Evolutionary conservation across 2,113 vertebrate genomes (phyloP).

Genomic region (Willisornis vidua): DNA sequence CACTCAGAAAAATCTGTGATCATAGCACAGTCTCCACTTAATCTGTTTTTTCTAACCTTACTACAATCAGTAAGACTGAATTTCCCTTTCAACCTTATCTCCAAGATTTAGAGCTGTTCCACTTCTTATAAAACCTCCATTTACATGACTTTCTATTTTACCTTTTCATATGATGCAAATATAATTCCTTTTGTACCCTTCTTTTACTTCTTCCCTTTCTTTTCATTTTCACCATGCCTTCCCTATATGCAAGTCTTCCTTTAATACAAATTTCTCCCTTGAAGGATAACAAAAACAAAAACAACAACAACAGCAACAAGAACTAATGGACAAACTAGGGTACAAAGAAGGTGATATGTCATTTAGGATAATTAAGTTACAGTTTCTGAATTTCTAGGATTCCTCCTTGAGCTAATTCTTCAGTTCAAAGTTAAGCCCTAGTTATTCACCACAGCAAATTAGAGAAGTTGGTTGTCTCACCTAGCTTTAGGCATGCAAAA

Average conservation of each 20-base stretch:
- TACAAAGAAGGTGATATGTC: neutral
- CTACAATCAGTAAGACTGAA: neutral
- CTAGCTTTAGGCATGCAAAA: neutral
- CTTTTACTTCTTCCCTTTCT: neutral
- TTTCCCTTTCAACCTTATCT: neutral
- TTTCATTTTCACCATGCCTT: neutral
- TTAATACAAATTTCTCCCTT: neutral
- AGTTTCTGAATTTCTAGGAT: neutral
- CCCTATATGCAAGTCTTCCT: neutral
- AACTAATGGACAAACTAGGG: neutral
- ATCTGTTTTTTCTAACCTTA: neutral
- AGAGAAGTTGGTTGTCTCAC: neutral
- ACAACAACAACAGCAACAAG: neutral
- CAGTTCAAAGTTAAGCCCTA: accelerated
- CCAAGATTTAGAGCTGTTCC: neutral
- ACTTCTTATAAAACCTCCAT: neutral
- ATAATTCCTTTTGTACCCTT: neutral
- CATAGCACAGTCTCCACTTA: neutral
- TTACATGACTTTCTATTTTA: neutral
- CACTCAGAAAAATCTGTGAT: neutral
- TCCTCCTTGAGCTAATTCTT: neutral
- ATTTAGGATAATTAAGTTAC: neutral
- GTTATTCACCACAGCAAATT: neutral
- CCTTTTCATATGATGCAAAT: neutral
- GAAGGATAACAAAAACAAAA: neutral